These are phyloP conservation scores for Tachyglossus aculeatus DNA, from an alignment of 2,797 vertebrate genomes.

Conservation along the genomic window DNA sequence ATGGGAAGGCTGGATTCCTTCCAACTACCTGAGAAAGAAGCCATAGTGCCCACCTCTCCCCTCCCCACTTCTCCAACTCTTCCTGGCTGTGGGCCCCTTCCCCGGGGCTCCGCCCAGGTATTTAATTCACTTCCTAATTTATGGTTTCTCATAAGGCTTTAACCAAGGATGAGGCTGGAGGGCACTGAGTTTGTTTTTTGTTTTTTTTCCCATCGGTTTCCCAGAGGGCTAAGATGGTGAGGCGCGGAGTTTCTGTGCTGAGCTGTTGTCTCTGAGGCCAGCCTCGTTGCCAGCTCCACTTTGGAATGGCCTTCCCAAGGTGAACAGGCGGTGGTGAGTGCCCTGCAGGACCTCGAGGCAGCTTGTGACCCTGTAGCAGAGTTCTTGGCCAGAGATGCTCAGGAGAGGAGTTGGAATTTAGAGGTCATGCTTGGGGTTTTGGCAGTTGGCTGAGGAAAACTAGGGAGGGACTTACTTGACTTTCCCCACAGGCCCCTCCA, in stretches of 20 bases:
- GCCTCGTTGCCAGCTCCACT: background rate
- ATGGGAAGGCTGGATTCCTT: conserved; percentile 98
- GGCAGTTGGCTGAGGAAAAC: background rate
- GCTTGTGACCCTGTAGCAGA: background rate
- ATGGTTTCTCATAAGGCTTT: conserved; percentile 67
- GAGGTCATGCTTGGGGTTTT: background rate
- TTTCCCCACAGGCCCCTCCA: no score
- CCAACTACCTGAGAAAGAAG: conserved; percentile 96
- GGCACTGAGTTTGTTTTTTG: conserved; percentile 30
- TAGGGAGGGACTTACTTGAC: no score
- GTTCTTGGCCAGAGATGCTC: background rate
- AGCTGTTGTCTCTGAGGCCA: background rate
- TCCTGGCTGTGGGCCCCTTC: no score
- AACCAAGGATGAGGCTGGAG: conserved; percentile 32
- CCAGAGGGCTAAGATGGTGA: background rate
- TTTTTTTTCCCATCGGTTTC: background rate
- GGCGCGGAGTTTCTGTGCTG: background rate
- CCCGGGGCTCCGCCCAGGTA: conserved; percentile 62
- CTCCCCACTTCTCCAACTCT: conserved; percentile 20
- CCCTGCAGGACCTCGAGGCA: background rate
- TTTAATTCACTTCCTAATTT: conserved; percentile 82
- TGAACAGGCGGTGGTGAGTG: background rate
- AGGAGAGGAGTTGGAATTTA: background rate
- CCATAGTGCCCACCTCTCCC: conserved; percentile 73
- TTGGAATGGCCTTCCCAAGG: conserved; percentile 12